A percentile compares a stretch with the other conserved stretches of the same genome.
Conservation (phyloP, 2,888 invertebrate genomes). For the Gandaritis pyraliata region DNA sequence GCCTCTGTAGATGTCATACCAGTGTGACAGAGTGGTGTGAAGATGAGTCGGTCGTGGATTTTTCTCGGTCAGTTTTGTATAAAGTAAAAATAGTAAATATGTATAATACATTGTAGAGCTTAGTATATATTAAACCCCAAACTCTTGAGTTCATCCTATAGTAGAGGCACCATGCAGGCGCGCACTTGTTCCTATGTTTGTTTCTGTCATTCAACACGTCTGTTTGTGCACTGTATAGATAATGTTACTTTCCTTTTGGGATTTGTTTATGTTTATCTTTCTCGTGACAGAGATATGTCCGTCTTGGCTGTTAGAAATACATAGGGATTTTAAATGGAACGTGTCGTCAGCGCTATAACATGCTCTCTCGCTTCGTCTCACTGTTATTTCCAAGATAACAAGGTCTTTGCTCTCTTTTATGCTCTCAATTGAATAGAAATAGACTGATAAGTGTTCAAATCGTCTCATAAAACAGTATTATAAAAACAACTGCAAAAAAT, state of each 20-base stretch:
- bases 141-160: conserved; percentile 37
- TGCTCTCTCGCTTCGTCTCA: background rate
- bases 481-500: no score
- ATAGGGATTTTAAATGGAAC: conserved; percentile 18
- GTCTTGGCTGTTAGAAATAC: conserved; percentile 21
- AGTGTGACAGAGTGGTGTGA: no score
- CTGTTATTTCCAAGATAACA: conserved; percentile 4
- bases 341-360: conserved; percentile 4
- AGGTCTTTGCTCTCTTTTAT: conserved; percentile 17
- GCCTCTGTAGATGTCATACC: no score
- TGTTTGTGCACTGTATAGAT: conserved; percentile 51
- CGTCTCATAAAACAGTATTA: no score
- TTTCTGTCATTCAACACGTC: conserved; percentile 78
- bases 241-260: conserved; percentile 60
- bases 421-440: conserved; percentile 9
- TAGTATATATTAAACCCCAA: conserved; percentile 6
- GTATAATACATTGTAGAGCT: no score
- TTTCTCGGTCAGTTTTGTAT: no score
- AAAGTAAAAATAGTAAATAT: no score
- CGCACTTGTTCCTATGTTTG: conserved; percentile 80
- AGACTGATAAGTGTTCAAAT: background rate
- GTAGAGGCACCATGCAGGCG: conserved; percentile 53
- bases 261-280: conserved; percentile 51
- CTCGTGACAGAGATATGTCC: conserved; percentile 43
- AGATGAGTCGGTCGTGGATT: no score